These are phyloP conservation scores for Glaucomys volans DNA, from an alignment of 2,113 vertebrate genomes.

Conservation along the genomic window DNA sequence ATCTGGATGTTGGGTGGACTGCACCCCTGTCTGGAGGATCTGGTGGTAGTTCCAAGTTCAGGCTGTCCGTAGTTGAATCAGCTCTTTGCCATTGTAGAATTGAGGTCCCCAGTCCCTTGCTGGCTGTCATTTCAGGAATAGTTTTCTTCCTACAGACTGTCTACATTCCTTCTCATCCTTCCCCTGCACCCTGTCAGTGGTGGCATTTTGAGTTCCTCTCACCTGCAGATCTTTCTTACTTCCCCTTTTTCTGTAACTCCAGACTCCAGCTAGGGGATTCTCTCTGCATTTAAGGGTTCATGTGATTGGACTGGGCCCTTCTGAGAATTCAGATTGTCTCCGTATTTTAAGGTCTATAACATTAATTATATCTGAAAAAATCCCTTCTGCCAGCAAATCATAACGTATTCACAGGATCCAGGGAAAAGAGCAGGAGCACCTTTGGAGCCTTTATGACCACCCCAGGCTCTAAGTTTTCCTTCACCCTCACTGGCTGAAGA, in stretches of 20 bases:
- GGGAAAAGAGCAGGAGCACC: background rate
- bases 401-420: background rate
- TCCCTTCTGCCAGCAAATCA: background rate
- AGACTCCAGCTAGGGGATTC: background rate
- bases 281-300: background rate
- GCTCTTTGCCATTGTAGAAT: background rate
- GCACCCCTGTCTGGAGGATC: background rate
- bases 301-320: background rate
- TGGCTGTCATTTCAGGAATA: background rate
- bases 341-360: background rate
- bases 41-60: background rate
- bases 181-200: background rate
- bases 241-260: background rate
- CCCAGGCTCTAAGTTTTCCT: background rate
- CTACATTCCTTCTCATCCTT: background rate
- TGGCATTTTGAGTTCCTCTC: background rate
- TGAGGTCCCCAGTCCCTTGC: background rate
- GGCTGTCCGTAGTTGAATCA: background rate
- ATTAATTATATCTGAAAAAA: background rate
- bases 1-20: background rate
- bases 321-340: background rate
- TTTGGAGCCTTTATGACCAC: background rate
- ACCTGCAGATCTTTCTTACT: background rate
- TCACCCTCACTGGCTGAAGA: background rate
- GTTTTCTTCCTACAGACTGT: background rate